Conservation (phyloP, 2,113 vertebrate species). For the Speoplatyrhinus poulsoni region DNA sequence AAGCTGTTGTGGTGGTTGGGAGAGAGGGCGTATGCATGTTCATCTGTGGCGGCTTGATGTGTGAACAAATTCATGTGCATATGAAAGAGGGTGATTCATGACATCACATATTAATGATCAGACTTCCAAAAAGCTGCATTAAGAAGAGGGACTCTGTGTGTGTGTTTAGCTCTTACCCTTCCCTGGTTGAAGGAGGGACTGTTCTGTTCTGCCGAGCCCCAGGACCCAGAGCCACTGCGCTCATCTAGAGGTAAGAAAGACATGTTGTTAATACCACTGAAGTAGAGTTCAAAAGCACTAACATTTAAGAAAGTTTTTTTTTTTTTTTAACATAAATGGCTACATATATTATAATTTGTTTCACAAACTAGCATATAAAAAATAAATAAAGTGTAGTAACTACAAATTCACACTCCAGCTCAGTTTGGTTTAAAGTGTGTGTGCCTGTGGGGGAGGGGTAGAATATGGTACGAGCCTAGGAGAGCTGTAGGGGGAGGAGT, state of each 20-base stretch:
- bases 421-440: no score
- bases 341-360: no score
- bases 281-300: no score
- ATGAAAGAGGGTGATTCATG: slow-evolving; percentile 24
- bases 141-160: slow-evolving; percentile 48
- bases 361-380: no score
- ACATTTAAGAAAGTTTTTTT: background rate
- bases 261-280: slow-evolving; percentile 47
- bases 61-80: slow-evolving; percentile 18
- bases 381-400: no score
- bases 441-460: no score
- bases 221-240: slow-evolving; percentile 87
- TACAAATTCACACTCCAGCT: no score
- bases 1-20: slow-evolving; percentile 34
- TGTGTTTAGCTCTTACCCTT: slow-evolving; percentile 81
- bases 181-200: slow-evolving; percentile 91
- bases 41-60: slow-evolving; percentile 33
- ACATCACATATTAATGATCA: slow-evolving; percentile 50
- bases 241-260: slow-evolving; percentile 84
- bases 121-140: slow-evolving; percentile 30
- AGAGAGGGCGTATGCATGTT: slow-evolving; percentile 20
- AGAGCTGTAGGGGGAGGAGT: no score
- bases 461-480: no score
- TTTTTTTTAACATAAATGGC: no score
- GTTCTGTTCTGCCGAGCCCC: slow-evolving; percentile 90